These are phyloP conservation scores for Willowsia nigromaculata DNA, from an alignment of 2,888 invertebrate genomes.

Conservation along the genomic window DNA sequence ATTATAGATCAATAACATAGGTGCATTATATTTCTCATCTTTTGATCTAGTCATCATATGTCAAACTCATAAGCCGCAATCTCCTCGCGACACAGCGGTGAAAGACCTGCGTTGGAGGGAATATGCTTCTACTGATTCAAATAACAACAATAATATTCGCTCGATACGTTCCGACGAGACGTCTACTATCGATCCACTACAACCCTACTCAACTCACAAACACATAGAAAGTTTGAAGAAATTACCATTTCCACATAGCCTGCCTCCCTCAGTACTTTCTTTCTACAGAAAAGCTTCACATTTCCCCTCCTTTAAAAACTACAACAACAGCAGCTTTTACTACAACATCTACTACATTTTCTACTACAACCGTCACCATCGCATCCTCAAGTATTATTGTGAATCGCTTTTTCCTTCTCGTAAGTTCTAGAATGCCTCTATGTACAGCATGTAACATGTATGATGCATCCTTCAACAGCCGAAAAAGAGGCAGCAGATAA, in stretches of 20 bases:
- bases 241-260: constrained; percentile 13
- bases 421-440: not conserved
- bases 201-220: constrained; percentile 50
- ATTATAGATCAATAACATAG: not conserved
- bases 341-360: constrained; percentile 8
- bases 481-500: not conserved
- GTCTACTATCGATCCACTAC: constrained; percentile 75
- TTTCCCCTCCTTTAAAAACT: constrained; percentile 31
- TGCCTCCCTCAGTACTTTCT: not conserved
- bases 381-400: constrained; percentile 10
- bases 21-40: too few species aligned
- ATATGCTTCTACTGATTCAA: constrained; percentile 47
- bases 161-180: constrained; percentile 76
- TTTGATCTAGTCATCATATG: too few species aligned
- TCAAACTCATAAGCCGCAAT: not conserved
- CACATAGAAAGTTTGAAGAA: not conserved
- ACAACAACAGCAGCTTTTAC: constrained; percentile 30
- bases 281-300: not conserved
- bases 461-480: not conserved
- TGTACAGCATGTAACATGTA: not conserved
- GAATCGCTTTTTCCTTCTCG: constrained; percentile 3
- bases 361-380: not conserved
- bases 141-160: constrained; percentile 43
- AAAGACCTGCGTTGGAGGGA: constrained; percentile 71
- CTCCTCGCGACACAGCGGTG: constrained; percentile 38